Conservation (phyloP, 2,113 vertebrate genomes). For the Myrmecobius fasciatus region DNA sequence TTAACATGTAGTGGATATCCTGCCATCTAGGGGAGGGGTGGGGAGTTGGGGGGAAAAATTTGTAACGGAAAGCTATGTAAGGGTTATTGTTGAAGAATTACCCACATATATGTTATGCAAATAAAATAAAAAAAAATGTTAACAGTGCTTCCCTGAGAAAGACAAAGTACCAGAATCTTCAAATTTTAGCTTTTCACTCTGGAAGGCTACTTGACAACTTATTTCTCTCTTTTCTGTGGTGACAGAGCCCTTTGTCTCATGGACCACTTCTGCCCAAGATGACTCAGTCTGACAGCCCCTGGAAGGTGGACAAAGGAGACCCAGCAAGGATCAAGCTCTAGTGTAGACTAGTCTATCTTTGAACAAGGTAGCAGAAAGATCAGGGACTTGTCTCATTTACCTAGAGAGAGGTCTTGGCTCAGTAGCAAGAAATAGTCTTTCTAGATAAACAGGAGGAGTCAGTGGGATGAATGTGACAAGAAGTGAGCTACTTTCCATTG, state of each 20-base stretch:
- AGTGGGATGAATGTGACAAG: neutral
- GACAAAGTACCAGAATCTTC: neutral
- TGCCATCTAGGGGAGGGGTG: no score
- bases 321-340: neutral
- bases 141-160: neutral
- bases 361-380: neutral
- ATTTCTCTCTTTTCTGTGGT: neutral
- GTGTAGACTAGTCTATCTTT: neutral
- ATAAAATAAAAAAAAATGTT: no score
- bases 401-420: neutral
- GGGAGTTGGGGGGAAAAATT: no score
- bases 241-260: neutral
- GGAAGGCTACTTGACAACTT: neutral
- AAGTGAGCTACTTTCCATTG: neutral
- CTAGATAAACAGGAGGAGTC: neutral
- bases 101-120: no score
- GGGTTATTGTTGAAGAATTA: no score
- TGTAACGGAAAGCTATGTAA: no score
- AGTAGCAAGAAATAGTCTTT: neutral
- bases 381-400: neutral
- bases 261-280: neutral
- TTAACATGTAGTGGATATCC: no score
- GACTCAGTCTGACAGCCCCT: neutral
- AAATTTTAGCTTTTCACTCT: neutral
- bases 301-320: neutral